Conservation (phyloP, 2,113 vertebrate species). For the Uria lomvia region DNA sequence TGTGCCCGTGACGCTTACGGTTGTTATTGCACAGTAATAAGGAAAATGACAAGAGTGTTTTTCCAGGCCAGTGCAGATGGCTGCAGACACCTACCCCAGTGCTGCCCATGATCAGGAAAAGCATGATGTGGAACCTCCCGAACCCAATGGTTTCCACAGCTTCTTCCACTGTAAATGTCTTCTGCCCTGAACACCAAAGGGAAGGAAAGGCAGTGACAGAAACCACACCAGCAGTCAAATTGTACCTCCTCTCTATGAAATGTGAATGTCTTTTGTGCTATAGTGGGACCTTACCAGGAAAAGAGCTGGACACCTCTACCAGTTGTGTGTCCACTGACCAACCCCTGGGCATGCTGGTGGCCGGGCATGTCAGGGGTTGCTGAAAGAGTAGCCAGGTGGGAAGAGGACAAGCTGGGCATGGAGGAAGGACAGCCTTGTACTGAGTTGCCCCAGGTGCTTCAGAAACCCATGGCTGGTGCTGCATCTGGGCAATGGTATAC, state of each 20-base stretch:
- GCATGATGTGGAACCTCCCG: constrained; percentile 86
- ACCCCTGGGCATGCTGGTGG: neutral
- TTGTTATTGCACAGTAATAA: neutral
- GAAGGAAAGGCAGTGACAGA: neutral
- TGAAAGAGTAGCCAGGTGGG: neutral
- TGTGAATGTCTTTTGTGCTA: accelerated
- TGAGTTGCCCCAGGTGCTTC: neutral
- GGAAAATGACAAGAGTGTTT: neutral
- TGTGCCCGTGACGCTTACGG: neutral
- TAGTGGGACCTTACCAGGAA: neutral
- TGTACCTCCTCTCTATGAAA: neutral
- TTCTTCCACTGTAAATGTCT: constrained; percentile 87
- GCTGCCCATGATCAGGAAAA: constrained; percentile 93
- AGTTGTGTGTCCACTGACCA: neutral
- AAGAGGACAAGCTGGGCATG: accelerated
- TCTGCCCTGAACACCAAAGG: constrained; percentile 58
- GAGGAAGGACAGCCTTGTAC: neutral
- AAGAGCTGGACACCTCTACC: neutral
- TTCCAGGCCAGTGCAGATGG: neutral
- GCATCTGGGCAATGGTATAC: neutral
- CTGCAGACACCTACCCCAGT: constrained; percentile 77
- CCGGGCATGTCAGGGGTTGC: accelerated
- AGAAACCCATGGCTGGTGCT: neutral
- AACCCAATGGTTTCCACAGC: constrained; percentile 92
- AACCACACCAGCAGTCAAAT: neutral